These are phyloP conservation scores for Wiebesia pumilae DNA, from an alignment of 1,140 invertebrate species.

Conservation along the genomic window DNA sequence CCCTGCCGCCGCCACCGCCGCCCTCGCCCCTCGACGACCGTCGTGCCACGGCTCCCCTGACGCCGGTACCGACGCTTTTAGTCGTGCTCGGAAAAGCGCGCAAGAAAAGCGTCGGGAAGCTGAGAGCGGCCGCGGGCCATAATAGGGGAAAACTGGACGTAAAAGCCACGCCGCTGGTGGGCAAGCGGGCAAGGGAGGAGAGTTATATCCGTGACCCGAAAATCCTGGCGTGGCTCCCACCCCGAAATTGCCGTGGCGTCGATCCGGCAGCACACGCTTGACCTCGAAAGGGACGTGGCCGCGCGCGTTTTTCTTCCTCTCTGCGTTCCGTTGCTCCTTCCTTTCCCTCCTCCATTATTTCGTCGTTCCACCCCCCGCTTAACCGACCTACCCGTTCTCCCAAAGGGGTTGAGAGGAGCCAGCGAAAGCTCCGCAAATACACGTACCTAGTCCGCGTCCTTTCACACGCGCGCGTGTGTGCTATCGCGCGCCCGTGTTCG, in stretches of 20 bases:
- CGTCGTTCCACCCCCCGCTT: not conserved
- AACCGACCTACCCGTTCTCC: too few species aligned
- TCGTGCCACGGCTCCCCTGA: not conserved
- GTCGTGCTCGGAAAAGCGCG: constrained; percentile 22
- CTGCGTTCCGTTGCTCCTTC: not conserved
- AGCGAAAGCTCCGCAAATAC: constrained; percentile 11
- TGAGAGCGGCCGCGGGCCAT: constrained; percentile 32
- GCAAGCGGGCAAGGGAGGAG: constrained; percentile 11
- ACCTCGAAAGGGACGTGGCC: constrained; percentile 39
- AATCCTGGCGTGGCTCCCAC: constrained; percentile 11
- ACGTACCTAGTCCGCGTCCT: not conserved
- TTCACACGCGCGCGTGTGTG: not conserved
- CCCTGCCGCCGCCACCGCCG: not conserved
- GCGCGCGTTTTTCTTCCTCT: constrained; percentile 19
- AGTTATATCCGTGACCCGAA: constrained; percentile 34
- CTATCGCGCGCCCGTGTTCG: not conserved
- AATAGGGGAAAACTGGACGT: constrained; percentile 6
- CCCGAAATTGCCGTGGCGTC: constrained; percentile 37
- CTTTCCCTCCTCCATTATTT: constrained; percentile 24
- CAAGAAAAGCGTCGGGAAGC: constrained; percentile 24
- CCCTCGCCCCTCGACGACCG: not conserved
- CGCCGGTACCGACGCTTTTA: not conserved
- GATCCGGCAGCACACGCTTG: constrained; percentile 10
- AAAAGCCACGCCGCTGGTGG: constrained; percentile 4
- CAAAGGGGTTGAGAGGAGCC: constrained; percentile 28